Conservation (phyloP, 1,140 invertebrate genomes). For the Neomicropteryx cornuta region DNA sequence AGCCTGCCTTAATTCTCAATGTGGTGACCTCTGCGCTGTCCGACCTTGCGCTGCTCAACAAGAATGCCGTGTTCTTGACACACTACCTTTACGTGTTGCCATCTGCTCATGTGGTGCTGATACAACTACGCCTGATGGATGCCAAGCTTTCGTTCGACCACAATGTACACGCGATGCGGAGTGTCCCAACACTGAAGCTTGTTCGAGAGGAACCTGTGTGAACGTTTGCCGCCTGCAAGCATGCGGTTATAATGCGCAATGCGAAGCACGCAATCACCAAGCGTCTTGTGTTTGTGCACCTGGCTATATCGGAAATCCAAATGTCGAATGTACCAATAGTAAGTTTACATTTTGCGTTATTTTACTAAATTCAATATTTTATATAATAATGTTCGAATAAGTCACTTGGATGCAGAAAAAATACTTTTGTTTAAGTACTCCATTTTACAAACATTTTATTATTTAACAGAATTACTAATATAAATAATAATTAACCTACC, state of each 20-base stretch:
- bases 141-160: conserved; percentile 34
- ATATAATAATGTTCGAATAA: conserved; percentile 7
- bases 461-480: no score
- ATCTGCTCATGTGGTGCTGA: conserved; percentile 62
- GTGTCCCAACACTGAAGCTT: conserved; percentile 60
- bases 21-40: conserved; percentile 62
- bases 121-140: conserved; percentile 45
- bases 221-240: conserved; percentile 64
- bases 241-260: conserved; percentile 79
- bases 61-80: conserved; percentile 66
- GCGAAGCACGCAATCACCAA: conserved; percentile 60
- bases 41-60: conserved; percentile 63
- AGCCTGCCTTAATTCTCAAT: conserved; percentile 66
- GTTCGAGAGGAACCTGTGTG: conserved; percentile 61
- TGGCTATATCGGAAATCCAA: conserved; percentile 72
- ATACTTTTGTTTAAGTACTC: no score
- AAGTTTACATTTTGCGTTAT: conserved; percentile 16
- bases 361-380: conserved; percentile 6
- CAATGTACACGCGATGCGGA: conserved; percentile 63
- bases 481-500: no score
- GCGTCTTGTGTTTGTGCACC: conserved; percentile 66
- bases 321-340: conserved; percentile 64
- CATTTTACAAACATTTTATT: no score
- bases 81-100: conserved; percentile 64
- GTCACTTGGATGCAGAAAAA: no score